Evolutionary conservation across 2,888 invertebrate genomes (phyloP).

Genomic region (Dryocosmus kuriphilus): DNA sequence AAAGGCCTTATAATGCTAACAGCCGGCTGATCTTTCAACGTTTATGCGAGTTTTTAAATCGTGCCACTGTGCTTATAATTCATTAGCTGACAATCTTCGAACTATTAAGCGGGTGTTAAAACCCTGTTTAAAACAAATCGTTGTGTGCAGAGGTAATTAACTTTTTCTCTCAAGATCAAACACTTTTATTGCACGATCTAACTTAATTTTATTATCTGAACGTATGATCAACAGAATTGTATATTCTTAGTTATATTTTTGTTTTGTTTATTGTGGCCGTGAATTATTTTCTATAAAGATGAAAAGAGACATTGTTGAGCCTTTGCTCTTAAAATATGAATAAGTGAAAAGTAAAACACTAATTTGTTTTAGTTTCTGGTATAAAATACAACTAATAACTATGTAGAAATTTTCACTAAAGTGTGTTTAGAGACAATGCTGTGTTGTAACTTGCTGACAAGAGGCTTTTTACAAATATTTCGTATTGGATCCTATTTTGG

Average conservation of each 20-base stretch:
- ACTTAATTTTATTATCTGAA: neutral
- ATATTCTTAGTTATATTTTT: too few species aligned
- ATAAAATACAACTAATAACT: too few species aligned
- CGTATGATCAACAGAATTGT: too few species aligned
- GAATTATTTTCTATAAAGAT: too few species aligned
- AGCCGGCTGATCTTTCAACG: conserved; percentile 20
- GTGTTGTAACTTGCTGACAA: neutral
- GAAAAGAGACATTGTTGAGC: too few species aligned
- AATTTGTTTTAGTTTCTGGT: too few species aligned
- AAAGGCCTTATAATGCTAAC: conserved; percentile 10
- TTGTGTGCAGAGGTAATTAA: conserved; percentile 18
- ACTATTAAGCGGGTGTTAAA: conserved; percentile 31
- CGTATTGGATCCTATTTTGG: neutral
- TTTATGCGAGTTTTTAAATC: conserved; percentile 36
- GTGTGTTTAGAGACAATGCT: neutral
- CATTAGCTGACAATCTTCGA: conserved; percentile 28
- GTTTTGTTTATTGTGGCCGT: too few species aligned
- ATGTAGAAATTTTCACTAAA: too few species aligned
- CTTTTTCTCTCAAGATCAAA: conserved; percentile 3
- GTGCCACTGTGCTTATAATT: conserved; percentile 20
- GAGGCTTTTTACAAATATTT: neutral
- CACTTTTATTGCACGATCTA: neutral
- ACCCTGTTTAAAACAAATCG: conserved; percentile 13
- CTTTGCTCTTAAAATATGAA: too few species aligned
- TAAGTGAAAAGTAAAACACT: too few species aligned